A percentile compares a stretch with the other conserved stretches of the same genome.
Conservation (phyloP, 1,140 invertebrate species). For the Camponotus vicinus region DNA sequence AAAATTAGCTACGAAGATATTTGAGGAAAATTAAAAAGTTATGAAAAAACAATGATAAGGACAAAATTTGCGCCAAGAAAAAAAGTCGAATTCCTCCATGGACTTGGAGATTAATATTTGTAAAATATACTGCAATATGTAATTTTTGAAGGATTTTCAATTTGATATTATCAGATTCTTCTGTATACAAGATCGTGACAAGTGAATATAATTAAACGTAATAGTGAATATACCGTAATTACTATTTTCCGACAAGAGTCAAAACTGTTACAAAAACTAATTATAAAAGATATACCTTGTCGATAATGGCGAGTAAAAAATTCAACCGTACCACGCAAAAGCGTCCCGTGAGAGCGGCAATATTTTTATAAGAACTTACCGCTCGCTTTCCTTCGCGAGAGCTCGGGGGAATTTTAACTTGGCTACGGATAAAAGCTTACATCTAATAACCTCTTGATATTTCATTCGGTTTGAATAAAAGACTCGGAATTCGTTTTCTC, state of each 20-base stretch:
- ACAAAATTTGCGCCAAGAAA: conserved; percentile 1
- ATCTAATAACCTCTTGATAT: conserved; percentile 38
- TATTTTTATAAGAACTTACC: conserved; percentile 52
- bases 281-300: conserved; percentile 14
- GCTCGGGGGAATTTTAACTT: conserved; percentile 31
- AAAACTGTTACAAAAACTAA: conserved; percentile 21
- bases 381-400: conserved; percentile 1
- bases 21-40: conserved; percentile 36
- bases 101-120: conserved; percentile 39
- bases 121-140: not conserved
- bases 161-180: conserved; percentile 21
- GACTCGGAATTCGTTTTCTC: conserved; percentile 18
- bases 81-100: conserved; percentile 15
- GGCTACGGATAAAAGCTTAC: not conserved
- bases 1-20: not conserved
- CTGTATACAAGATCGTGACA: not conserved
- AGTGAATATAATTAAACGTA: not conserved
- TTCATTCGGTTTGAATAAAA: conserved; percentile 27
- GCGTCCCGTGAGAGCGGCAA: not conserved
- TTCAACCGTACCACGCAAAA: conserved; percentile 29
- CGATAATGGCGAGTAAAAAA: conserved; percentile 32
- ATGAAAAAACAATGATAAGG: conserved; percentile 5
- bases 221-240: conserved; percentile 26
- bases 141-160: conserved; percentile 5
- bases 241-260: not conserved